Conservation (phyloP, 2,113 vertebrate genomes). For the Girardinichthys multiradiatus region DNA sequence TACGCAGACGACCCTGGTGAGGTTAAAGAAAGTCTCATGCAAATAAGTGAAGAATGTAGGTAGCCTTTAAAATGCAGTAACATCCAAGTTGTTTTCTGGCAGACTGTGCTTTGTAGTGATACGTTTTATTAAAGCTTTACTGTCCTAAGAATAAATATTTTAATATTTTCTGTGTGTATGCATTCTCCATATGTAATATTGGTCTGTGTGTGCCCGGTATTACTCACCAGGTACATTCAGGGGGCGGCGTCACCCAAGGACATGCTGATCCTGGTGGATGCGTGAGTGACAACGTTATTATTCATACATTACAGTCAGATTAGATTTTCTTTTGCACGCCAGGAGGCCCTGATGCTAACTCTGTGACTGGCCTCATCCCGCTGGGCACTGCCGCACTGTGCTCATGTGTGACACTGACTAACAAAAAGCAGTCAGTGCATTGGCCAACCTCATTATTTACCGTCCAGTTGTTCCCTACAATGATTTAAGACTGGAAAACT, state of each 20-base stretch:
- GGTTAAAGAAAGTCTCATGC: slow-evolving; percentile 28
- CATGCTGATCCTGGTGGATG: slow-evolving; percentile 97
- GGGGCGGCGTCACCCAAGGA: slow-evolving; percentile 97
- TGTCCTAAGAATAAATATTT: neutral
- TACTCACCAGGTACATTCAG: slow-evolving; percentile 92
- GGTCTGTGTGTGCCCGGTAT: slow-evolving; percentile 44
- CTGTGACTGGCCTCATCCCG: slow-evolving; percentile 20
- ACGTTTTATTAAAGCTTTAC: neutral
- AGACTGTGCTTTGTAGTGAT: neutral
- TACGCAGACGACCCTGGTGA: slow-evolving; percentile 95
- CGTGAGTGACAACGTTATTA: slow-evolving; percentile 83
- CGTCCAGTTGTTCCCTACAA: slow-evolving; percentile 17
- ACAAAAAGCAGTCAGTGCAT: slow-evolving; percentile 22
- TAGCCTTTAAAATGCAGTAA: neutral
- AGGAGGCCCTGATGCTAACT: slow-evolving; percentile 28
- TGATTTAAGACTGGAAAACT: neutral
- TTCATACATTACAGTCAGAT: slow-evolving; percentile 48
- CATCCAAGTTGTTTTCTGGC: neutral
- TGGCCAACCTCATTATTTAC: slow-evolving; percentile 22
- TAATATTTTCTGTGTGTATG: neutral
- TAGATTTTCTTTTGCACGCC: slow-evolving; percentile 32
- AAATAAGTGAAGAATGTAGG: neutral
- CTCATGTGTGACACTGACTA: slow-evolving; percentile 31
- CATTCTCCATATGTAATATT: slow-evolving; percentile 6
- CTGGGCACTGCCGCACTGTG: slow-evolving; percentile 10